These are phyloP conservation scores for Cabera pusaria DNA, from an alignment of 2,888 invertebrate genomes.

Conservation along the genomic window DNA sequence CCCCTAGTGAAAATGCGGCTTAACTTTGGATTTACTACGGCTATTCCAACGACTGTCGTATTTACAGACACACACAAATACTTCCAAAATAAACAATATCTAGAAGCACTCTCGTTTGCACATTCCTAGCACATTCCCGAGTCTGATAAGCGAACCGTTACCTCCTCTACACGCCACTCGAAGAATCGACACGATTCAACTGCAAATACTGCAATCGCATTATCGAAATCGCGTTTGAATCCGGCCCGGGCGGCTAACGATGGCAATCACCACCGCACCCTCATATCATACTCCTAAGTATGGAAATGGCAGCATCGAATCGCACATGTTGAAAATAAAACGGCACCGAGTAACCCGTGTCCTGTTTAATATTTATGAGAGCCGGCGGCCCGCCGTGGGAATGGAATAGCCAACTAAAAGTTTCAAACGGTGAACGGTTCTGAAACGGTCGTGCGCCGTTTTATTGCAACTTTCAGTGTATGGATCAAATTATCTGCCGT, in stretches of 20 bases:
- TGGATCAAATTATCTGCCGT: slow-evolving; percentile 30
- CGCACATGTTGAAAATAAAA: slow-evolving; percentile 53
- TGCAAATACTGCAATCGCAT: slow-evolving; percentile 23
- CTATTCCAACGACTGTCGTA: too few relatives aligned
- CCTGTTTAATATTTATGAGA: slow-evolving; percentile 61
- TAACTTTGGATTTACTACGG: too few relatives aligned
- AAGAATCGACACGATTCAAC: slow-evolving; percentile 14
- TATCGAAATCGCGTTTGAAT: slow-evolving; percentile 19
- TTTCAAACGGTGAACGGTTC: slow-evolving; percentile 50
- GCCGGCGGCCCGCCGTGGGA: slow-evolving; percentile 33
- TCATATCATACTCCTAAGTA: slow-evolving; percentile 36
- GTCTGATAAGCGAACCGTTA: slow-evolving; percentile 3
- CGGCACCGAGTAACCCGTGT: slow-evolving; percentile 44
- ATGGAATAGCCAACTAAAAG: slow-evolving; percentile 53
- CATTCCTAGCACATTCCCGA: neutral
- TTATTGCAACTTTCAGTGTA: slow-evolving; percentile 49
- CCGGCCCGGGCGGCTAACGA: slow-evolving; percentile 15
- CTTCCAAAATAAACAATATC: too few relatives aligned
- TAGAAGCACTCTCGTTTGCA: too few relatives aligned
- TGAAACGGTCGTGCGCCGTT: slow-evolving; percentile 44
- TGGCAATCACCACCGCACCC: slow-evolving; percentile 23
- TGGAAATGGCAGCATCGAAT: slow-evolving; percentile 41
- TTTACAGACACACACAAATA: too few relatives aligned
- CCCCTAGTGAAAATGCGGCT: too few relatives aligned
- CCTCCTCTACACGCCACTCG: slow-evolving; percentile 22